Base-by-base conservation (phyloP, 2,113 vertebrate genomes). In the Python bivittatus region DNA sequence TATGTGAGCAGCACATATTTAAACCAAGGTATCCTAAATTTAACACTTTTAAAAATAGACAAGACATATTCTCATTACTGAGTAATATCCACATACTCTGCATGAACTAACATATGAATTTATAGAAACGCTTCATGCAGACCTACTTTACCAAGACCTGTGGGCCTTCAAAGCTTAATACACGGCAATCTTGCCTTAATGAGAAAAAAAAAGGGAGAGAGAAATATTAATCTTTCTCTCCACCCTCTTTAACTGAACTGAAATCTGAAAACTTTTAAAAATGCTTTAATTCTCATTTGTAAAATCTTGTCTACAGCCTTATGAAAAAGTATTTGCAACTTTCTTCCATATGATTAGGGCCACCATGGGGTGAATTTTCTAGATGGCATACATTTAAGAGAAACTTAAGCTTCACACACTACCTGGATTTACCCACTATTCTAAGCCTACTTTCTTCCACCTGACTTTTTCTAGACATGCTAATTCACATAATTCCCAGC, bases 91-190 rank as follows among this genome's bases (percentile, higher is more conserved):
- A 57, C 11, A 93, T 53, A 20, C 79, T n/a, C 54, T 79, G 61
- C 15, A 38, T 88, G 84, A 89, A 29, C 2, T 90, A 90, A 60
- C 92, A 13, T 20, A 88, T n/a, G 57, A 91, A 38, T 89, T 90
- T 0, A 3, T 68, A 89, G 92, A 91, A 94, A 84, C 4, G 93
- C 27, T 52, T 94, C 89, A 33, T n/a, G 84, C 84, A 95, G 93
- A 93, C 79, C 3, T 9, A 23, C 94, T 3, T 53, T 87, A 79
- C 0, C 83, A 94, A 94, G 53, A 58, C 92, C 13, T 93, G 86
- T 12, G 6, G 89, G 44, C 92, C 86, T 0, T 53, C 42, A 72
- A 87, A 68, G 52, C 33, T 42, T 54, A 27, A 48, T 38, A 54
- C 52, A 84, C 2, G 33, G 27, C 53, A 29, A 9, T 88, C 83